Base-by-base conservation (phyloP, 1,140 invertebrate genomes). In the Leptonema lineaticorne region DNA sequence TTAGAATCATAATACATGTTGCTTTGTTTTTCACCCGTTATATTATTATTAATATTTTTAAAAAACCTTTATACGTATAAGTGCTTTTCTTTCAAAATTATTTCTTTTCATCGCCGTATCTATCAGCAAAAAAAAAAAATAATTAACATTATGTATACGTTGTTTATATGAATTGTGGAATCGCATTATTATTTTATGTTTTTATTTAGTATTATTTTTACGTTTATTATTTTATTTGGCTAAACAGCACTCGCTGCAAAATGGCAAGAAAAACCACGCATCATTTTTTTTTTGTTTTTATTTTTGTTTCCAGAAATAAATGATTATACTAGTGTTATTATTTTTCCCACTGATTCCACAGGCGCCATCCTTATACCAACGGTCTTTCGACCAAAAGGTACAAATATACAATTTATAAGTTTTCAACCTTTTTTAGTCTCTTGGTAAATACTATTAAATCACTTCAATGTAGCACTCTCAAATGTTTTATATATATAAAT, bases 261-360 rank as follows among this genome's bases (percentile, higher is more conserved):
- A n/a, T 73, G 75, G 72, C 70, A 71, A 74, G 14, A 53, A 57
- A 26, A 73, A 71, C 71, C 73, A 56, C n/a, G n/a, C n/a, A n/a
- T n/a, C 73, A 73, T 74, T 74, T 77, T 74, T 75, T 68, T 74
- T 75, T 78, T 73, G 73, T 77, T 79, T 77, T 80, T 78, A 79
- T 80, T n/a, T 84, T 81, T 83, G 75, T 78, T 88, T 88, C 79
- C 88, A 91, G 89, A 90, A 84, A 85, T 87, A 78, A 86, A 87
- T 85, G 88, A 90, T 84, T 89, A 89, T 71, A 71, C 72, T 86
- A 89, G 86, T 83, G 85, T 89, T 81, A 84, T 89, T 81, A 83
- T 89, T 79, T 91, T 90, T 82, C 90, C 90, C 75, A 91, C 90
- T 77, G 89, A 92, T 85, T 88, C 89, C 68, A 85, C 85, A 74